These are phyloP conservation scores for Zaprionus obscuricornis DNA, from an alignment of 2,888 invertebrate species.

Conservation along the genomic window DNA sequence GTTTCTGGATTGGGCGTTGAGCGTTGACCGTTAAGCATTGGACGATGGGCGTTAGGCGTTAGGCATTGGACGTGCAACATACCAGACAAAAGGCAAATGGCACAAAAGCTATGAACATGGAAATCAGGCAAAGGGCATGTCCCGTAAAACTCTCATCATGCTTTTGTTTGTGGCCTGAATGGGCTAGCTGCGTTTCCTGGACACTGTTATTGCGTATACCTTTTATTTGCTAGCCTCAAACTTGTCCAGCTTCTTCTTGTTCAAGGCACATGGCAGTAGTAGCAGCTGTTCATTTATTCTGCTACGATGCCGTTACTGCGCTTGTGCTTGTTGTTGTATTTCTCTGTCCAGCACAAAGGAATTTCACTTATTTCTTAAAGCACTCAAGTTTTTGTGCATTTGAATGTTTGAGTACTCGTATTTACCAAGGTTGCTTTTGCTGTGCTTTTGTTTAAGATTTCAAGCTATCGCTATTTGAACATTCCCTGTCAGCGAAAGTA, in stretches of 20 bases:
- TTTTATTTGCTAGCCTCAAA: conserved; percentile 1
- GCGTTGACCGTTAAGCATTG: too few relatives aligned
- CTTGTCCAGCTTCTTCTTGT: too few relatives aligned
- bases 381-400: conserved; percentile 18
- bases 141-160: conserved; percentile 18
- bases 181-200: conserved; percentile 20
- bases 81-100: conserved; percentile 9
- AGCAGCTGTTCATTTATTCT: too few relatives aligned
- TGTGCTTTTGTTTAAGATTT: conserved; percentile 26
- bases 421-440: conserved; percentile 48
- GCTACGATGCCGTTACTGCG: too few relatives aligned
- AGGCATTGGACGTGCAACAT: background rate
- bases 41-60: too few relatives aligned
- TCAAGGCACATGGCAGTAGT: too few relatives aligned
- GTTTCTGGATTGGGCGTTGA: conserved; percentile 7
- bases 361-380: conserved; percentile 35
- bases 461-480: conserved; percentile 36
- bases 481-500: conserved; percentile 19
- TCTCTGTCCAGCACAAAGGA: conserved; percentile 20
- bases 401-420: conserved; percentile 18
- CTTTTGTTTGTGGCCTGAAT: conserved; percentile 44
- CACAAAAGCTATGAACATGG: conserved; percentile 46
- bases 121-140: conserved; percentile 45
- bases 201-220: conserved; percentile 43
- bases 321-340: too few relatives aligned